Evolutionary conservation across 2,113 vertebrate species (phyloP), one percentile per base, ranked within the genome.

Genomic region (Cryptoleucopteryx plumbea): DNA sequence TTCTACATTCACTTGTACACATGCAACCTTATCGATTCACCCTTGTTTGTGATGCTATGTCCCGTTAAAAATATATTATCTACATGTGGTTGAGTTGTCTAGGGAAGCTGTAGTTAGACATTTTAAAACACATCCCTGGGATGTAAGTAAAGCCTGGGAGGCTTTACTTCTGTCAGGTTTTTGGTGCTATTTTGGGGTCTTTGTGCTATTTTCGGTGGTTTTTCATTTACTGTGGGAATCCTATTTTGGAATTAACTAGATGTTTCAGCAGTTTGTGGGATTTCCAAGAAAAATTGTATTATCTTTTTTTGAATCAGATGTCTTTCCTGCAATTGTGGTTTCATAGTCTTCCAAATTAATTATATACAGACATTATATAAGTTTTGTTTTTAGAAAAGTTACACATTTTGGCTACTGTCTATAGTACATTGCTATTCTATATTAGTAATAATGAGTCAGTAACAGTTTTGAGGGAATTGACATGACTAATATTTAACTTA

Each of bases 241-340:
- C 68, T 88, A 5, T 74, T 93, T 88, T 88, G 85, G 65, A 90
- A 90, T 88, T 68, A 94, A 91, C 47, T 92, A 82, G 74, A 86
- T 67, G 59, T 86, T 88, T 91, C 68, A 75, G 59, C 16, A 67
- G 53, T 67, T 83, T 74, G 80, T 93, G 93, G 86, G 53, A 75
- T 88, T 94, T 88, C 4, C 12, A 72, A 59, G 65, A 56, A 53
- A 93, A 74, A 25, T 4, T 11, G 7, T 16, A 36, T 63, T 81
- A 52, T 74, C 31, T 77, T 77, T 89, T 86, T 86, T 94, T 52
- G 56, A 82, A 18, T 81, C 9, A 0, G 45, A 26, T 4, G 3
- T 65, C n/a, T 85, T 84, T 72, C 84, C 70, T 96, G 70, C 26
- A 91, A 47, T 74, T 81, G 43, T 87, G 92, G 89, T 82, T 95